Percentiles rank a stretch among this genome's conserved stretches.
Evolutionary conservation across 2,113 vertebrate species (phyloP).

Genomic region (Lipotes vexillifer): DNA sequence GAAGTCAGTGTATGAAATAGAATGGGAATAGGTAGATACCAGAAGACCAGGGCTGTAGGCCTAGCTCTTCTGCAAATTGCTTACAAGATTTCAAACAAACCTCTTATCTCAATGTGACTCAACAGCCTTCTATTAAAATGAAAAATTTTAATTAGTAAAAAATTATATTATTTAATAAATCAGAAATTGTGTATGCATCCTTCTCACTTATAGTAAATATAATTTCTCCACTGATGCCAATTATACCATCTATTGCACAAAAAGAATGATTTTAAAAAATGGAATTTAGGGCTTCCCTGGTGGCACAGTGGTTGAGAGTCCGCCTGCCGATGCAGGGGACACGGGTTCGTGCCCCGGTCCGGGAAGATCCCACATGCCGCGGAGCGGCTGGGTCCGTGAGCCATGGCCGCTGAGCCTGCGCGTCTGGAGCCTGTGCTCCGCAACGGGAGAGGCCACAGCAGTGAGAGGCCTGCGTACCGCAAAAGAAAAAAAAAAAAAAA

Average conservation of each 20-base stretch:
- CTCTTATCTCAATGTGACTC: not conserved
- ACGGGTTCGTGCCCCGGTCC: too few species aligned
- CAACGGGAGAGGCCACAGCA: too few species aligned
- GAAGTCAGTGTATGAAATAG: not conserved
- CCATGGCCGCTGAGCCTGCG: too few species aligned
- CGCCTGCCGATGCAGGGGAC: too few species aligned
- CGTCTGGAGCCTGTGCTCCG: too few species aligned
- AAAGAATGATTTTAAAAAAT: not conserved
- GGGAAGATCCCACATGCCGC: too few species aligned
- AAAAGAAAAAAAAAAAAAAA: not conserved
- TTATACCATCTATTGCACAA: not conserved
- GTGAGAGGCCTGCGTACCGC: too few species aligned
- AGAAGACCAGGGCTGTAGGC: not conserved
- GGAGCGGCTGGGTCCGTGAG: too few species aligned
- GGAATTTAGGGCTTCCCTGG: not conserved
- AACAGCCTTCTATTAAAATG: not conserved
- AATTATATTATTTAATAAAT: not conserved
- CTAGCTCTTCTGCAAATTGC: not conserved
- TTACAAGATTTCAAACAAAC: not conserved
- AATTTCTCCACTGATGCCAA: not conserved
- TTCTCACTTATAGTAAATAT: not conserved
- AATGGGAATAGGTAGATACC: not conserved
- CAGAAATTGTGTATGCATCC: not conserved
- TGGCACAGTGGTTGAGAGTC: too few species aligned
- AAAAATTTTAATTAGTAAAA: not conserved